Evolutionary conservation across 2,113 vertebrate genomes (phyloP).

Genomic region (Erinaceus europaeus): DNA sequence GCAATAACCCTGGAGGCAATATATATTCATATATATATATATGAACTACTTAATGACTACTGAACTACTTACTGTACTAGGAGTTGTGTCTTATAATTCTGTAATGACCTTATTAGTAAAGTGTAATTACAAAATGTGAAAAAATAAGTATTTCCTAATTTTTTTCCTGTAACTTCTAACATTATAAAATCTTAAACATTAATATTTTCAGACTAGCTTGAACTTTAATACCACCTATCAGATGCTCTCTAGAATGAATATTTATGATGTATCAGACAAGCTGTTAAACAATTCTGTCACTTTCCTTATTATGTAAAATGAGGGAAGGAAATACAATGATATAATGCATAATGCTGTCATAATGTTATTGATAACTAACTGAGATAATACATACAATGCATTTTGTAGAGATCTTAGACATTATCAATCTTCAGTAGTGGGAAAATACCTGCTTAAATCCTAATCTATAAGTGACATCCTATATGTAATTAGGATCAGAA

Average conservation of each 20-base stretch:
- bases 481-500: constrained; percentile 17
- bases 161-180: neutral
- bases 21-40: too few species aligned
- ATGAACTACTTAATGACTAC: too few species aligned
- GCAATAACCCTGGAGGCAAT: too few species aligned
- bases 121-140: too few species aligned
- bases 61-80: too few species aligned
- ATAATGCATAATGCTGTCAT: too few species aligned
- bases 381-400: neutral
- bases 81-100: too few species aligned
- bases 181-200: constrained; percentile 17
- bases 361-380: neutral
- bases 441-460: constrained; percentile 6
- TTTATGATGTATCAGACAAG: neutral
- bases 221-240: neutral
- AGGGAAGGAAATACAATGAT: neutral
- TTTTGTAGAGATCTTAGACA: neutral
- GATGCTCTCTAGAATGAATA: constrained; percentile 1
- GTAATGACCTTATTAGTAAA: too few species aligned
- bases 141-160: constrained; percentile 24
- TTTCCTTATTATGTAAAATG: neutral
- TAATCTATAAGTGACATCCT: neutral
- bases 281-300: neutral
- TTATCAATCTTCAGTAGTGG: constrained; percentile 1
- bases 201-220: neutral